Evolutionary conservation across 2,113 vertebrate genomes (phyloP), one percentile per base, ranked within the genome.

Genomic region (Alectura lathami): DNA sequence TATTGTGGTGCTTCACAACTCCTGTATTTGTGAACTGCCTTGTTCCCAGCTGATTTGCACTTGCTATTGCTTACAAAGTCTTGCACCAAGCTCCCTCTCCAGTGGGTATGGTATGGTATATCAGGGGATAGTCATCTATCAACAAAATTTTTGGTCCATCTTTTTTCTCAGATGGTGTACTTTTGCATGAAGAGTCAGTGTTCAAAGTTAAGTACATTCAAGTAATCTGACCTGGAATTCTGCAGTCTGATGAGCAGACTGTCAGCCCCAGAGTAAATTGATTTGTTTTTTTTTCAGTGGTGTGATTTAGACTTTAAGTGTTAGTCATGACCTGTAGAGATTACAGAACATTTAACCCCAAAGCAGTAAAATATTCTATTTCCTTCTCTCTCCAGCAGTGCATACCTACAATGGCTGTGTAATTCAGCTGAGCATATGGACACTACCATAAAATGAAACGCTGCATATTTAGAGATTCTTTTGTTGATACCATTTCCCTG

Each of bases 271-370:
- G 13, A 74, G 32, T 38, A 21, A 79, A 40, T 67, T 82, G 7
- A 40, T 91, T 89, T 77, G 24, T 74, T 90, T 89, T 59, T 87
- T 89, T 59, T 87, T 89, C 51, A 85, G 67, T 59, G 5, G 2
- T 80, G 79, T 64, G 17, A 9, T 60, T 91, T 89, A 60, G 23
- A 48, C 21, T 54, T 84, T 59, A 79, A 89, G 60, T 51, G n/a
- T 50, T 85, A 88, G 26, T 27, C 18, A 17, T 48, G 43, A n/a
- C 69, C 23, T 82, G 7, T 21, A 48, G 6, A 13, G 18, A 77
- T 63, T 83, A 54, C 11, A 26, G 29, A 62, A 30, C 79, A 9
- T 66, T 85, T 83, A 86, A 68, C 67, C 20, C 21, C 26, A 81
- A 68, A 77, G 29, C 32, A 60, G 57, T 73, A 63, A 85, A 91